Conservation (phyloP, 2,797 vertebrate genomes). For the Sarcoramphus papa region DNA sequence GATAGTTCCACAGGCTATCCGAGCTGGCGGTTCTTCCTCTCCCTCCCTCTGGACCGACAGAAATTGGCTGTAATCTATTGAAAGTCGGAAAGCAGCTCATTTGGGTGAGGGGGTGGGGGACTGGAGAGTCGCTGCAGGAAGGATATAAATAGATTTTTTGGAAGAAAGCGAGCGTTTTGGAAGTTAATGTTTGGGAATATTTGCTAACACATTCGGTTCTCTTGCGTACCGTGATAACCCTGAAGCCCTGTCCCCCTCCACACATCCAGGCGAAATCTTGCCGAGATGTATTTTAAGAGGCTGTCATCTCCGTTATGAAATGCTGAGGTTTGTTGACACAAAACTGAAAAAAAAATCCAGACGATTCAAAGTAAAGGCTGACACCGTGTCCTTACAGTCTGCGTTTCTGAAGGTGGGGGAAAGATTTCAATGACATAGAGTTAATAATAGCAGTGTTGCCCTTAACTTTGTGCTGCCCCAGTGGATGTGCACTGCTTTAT, state of each 20-base stretch:
- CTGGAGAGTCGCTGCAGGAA: constrained; percentile 16
- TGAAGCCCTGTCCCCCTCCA: neutral
- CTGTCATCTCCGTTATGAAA: constrained; percentile 19
- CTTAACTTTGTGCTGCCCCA: constrained; percentile 52
- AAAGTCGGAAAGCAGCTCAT: neutral
- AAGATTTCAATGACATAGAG: constrained; percentile 45
- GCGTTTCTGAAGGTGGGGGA: constrained; percentile 25
- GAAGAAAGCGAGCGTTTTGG: neutral
- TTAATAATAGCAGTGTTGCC: constrained; percentile 47
- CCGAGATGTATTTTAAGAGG: constrained; percentile 2
- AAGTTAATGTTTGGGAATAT: constrained; percentile 20
- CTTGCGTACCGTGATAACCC: neutral
- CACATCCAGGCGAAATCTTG: neutral
- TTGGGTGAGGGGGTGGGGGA: constrained; percentile 42
- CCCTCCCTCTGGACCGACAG: neutral
- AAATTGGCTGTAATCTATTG: neutral
- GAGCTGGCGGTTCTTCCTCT: neutral
- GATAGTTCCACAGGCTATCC: constrained; percentile 11
- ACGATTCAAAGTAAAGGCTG: constrained; percentile 10
- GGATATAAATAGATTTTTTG: constrained; percentile 39
- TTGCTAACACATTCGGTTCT: neutral
- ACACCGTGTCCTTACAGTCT: neutral
- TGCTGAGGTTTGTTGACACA: constrained; percentile 35
- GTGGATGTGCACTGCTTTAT: neutral
- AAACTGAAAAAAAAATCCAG: neutral